These are phyloP conservation scores for Trachelipus rathkii DNA, from an alignment of 1,140 invertebrate species.

Conservation along the genomic window DNA sequence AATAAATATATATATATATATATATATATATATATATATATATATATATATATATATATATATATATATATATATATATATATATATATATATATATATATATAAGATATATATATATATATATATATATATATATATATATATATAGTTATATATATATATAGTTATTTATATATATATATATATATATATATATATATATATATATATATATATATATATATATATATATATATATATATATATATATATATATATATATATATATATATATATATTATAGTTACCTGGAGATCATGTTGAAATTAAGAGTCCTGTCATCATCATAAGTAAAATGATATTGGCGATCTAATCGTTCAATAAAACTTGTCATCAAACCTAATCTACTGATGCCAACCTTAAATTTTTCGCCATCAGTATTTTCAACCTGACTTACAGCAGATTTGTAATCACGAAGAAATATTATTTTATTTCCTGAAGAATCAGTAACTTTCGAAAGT, in stretches of 20 bases:
- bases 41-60: no score
- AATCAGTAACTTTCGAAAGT: conserved; percentile 84
- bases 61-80: no score
- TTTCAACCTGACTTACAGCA: conserved; percentile 59
- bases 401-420: conserved; percentile 70
- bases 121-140: no score
- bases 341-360: conserved; percentile 32
- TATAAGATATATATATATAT: no score
- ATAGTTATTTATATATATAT: no score
- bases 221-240: conserved; percentile 14
- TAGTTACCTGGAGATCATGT: conserved; percentile 35
- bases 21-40: no score
- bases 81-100: no score
- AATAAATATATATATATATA: no score
- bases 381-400: conserved; percentile 81
- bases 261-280: conserved; percentile 16
- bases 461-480: conserved; percentile 88
- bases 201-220: not conserved
- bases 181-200: no score
- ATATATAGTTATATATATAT: no score
- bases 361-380: conserved; percentile 62
- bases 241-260: conserved; percentile 12
- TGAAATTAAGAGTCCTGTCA: conserved; percentile 43
- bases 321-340: conserved; percentile 44
- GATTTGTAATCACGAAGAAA: conserved; percentile 78